Evolutionary conservation across 2,888 invertebrate genomes (phyloP).

Genomic region (Elmis aenea): DNA sequence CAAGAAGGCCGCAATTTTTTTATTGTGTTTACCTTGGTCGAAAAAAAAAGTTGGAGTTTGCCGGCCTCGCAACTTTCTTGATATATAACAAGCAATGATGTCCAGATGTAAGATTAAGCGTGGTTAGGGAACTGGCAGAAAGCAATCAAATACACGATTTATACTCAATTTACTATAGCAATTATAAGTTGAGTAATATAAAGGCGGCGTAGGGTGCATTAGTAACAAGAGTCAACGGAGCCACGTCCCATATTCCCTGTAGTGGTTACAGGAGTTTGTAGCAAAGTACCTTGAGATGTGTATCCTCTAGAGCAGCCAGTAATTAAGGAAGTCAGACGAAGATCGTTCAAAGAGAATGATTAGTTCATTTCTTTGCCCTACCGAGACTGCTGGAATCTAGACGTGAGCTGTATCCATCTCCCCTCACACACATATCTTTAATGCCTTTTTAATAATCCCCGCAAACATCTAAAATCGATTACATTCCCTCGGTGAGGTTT

Average conservation of each 20-base stretch:
- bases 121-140: too few species aligned
- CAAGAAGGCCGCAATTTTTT: too few species aligned
- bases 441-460: too few species aligned
- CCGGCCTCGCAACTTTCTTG: too few species aligned
- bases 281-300: slow-evolving; percentile 13
- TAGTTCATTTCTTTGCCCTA: slow-evolving; percentile 26
- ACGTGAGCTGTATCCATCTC: too few species aligned
- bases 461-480: too few species aligned
- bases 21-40: too few species aligned
- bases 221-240: slow-evolving; percentile 17
- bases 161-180: slow-evolving; percentile 15
- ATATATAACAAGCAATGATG: too few species aligned
- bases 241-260: slow-evolving; percentile 12
- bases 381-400: slow-evolving; percentile 11
- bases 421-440: too few species aligned
- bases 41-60: too few species aligned
- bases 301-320: slow-evolving; percentile 15
- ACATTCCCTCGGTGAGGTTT: too few species aligned
- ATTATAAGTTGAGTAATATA: slow-evolving; percentile 21
- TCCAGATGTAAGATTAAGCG: too few species aligned
- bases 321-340: slow-evolving; percentile 27
- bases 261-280: slow-evolving; percentile 11
- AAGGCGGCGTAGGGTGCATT: slow-evolving; percentile 16
- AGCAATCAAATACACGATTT: slow-evolving; percentile 16
- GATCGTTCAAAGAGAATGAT: slow-evolving; percentile 25